A percentile compares a stretch with the other conserved stretches of the same genome.
Conservation (phyloP, 35 echinoderm and acorn worm species). For the Lytechinus variegatus region DNA sequence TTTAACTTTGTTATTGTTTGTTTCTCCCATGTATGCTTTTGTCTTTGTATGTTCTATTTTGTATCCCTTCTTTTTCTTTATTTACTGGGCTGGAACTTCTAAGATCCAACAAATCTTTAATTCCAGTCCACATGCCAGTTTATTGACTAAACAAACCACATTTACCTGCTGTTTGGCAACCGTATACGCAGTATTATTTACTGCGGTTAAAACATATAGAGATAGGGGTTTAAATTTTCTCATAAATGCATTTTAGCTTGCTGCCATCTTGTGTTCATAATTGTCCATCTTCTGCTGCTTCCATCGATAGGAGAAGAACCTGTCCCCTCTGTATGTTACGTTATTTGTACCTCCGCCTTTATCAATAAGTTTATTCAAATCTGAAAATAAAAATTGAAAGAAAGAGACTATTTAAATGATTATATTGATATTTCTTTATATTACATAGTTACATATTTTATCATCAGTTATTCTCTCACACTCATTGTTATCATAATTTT, state of each 20-base stretch:
- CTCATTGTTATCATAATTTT: neutral
- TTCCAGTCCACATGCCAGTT: no score
- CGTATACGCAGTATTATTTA: no score
- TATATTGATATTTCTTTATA: neutral
- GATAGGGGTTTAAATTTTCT: no score
- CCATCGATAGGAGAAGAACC: neutral
- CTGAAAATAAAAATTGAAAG: neutral
- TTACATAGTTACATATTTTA: neutral
- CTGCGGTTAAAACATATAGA: no score
- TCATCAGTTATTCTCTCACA: neutral
- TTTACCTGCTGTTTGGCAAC: no score
- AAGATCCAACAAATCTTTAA: no score
- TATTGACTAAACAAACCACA: no score
- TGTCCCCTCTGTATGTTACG: conserved; percentile 18
- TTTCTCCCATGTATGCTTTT: no score
- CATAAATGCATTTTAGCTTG: neutral
- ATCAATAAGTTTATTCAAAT: neutral
- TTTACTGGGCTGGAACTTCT: no score
- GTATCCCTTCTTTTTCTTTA: no score
- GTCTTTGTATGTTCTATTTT: no score
- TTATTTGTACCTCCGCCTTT: neutral
- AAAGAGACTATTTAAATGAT: neutral
- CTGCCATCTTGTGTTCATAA: neutral
- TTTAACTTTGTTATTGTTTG: no score
- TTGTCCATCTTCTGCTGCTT: neutral